Base-by-base conservation (phyloP, 2,113 vertebrate genomes). In the Oreochromis aureus region DNA sequence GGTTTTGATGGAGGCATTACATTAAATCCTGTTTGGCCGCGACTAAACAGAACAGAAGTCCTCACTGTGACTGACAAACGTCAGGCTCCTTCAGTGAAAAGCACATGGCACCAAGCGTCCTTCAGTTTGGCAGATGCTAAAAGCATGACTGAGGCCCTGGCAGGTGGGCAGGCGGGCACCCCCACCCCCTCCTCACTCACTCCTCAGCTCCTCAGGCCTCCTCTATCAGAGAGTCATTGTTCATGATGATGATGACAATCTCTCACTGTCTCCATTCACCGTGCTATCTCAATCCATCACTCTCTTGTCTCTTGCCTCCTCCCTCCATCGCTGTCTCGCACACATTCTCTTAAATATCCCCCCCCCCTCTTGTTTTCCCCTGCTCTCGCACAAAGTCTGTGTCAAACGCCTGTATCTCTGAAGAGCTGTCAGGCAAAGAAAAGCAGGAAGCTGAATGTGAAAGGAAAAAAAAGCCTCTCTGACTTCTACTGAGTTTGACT, bases 71-170 rank as follows among this genome's bases (percentile, higher is more conserved):
- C 81, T 54, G 91, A 91, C 90, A 91, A 94, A 92, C 84, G 76
- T 94, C 89, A 80, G 89, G 83, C 92, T 91, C 73, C 88, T 89
- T 82, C 83, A 84, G 89, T 91, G 83, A 91, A 90, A 91, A 92
- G 93, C 94, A 94, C 94, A 95, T 92, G 93, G 91, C 94, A 93
- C 91, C 71, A 34, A 90, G 90, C 85, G 91, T 92, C 92, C 92
- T 94, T 92, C 92, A 89, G 80, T 91, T 84, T 89, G 92, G 95
- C 95, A 94, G 91, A 93, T 91, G 89, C 90, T 94, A 76, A 94
- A 93, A 94, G 93, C 88, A 87, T 86, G 89, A 94, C 84, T 87
- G 91, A 95, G 91, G 56, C 90, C 59, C 82, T 80, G 88, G 94
- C 92, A 94, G 94, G 92, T 92, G 90, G 93, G 92, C 80, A 83